phyloP scores from a whole-genome alignment of 2,113 vertebrate genomes.

The Hippoglossus stenolepis region DNA sequence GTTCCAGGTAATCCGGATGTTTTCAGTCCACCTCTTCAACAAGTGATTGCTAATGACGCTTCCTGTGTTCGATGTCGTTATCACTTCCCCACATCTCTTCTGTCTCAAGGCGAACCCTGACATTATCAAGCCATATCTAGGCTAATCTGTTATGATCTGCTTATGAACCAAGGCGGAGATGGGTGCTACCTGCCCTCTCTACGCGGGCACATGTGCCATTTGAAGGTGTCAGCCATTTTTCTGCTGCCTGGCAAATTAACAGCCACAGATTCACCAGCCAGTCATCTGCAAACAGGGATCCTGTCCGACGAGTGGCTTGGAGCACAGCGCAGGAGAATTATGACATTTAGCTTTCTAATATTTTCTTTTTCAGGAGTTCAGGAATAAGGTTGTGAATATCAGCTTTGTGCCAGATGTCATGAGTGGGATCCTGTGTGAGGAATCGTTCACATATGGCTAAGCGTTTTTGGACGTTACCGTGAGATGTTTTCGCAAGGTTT shows the following conservation, averaged over 20 bases:
- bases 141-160: constrained; percentile 88
- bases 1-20: neutral
- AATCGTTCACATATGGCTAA: constrained; percentile 84
- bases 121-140: constrained; percentile 83
- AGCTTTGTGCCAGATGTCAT: constrained; percentile 80
- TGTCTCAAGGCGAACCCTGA: constrained; percentile 82
- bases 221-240: constrained; percentile 88
- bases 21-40: constrained; percentile 14
- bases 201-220: constrained; percentile 59
- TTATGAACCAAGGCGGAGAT: constrained; percentile 73
- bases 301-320: constrained; percentile 54
- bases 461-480: constrained; percentile 87
- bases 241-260: constrained; percentile 89
- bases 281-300: constrained; percentile 83
- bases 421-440: constrained; percentile 84
- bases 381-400: constrained; percentile 68
- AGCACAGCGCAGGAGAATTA: constrained; percentile 45
- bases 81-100: constrained; percentile 50
- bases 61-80: constrained; percentile 42
- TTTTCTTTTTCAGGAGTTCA: constrained; percentile 34
- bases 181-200: constrained; percentile 75
- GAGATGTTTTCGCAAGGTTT: constrained; percentile 89
- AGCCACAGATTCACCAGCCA: constrained; percentile 84
- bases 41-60: constrained; percentile 18
- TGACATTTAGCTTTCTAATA: constrained; percentile 69